phyloP scores from a whole-genome alignment of 2,797 vertebrate genomes.

The Gastrophryne carolinensis region DNA sequence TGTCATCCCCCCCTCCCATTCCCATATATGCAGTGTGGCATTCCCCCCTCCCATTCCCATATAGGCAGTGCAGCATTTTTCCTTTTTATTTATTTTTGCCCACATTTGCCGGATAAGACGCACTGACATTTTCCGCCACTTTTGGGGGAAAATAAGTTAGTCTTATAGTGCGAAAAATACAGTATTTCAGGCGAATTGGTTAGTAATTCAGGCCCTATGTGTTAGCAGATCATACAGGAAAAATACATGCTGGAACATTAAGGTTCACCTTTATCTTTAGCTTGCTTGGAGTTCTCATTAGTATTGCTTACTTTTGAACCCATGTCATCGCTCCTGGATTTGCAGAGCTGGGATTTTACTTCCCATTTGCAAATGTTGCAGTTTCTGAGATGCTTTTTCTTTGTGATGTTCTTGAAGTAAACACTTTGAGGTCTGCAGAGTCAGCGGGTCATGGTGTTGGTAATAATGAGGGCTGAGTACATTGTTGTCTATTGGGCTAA shows the following conservation, averaged over 20 bases:
- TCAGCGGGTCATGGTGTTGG: slow-evolving; percentile 21
- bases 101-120: no score
- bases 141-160: no score
- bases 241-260: not conserved
- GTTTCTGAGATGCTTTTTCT: not conserved
- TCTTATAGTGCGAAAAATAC: no score
- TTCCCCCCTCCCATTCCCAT: no score
- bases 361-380: not conserved
- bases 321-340: not conserved
- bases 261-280: not conserved
- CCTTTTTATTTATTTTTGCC: no score
- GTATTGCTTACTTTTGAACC: not conserved
- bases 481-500: not conserved
- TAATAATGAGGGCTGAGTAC: slow-evolving; percentile 31
- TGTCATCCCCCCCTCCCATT: no score
- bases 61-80: no score
- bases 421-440: slow-evolving; percentile 34
- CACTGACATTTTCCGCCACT: no score
- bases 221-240: not conserved
- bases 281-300: not conserved
- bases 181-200: no score
- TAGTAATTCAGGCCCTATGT: no score
- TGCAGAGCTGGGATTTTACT: not conserved
- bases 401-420: not conserved
- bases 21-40: no score